Evolutionary conservation across 2,888 invertebrate species (phyloP), one percentile per base, ranked within the genome.

Genomic region (Brachypterus glaber): DNA sequence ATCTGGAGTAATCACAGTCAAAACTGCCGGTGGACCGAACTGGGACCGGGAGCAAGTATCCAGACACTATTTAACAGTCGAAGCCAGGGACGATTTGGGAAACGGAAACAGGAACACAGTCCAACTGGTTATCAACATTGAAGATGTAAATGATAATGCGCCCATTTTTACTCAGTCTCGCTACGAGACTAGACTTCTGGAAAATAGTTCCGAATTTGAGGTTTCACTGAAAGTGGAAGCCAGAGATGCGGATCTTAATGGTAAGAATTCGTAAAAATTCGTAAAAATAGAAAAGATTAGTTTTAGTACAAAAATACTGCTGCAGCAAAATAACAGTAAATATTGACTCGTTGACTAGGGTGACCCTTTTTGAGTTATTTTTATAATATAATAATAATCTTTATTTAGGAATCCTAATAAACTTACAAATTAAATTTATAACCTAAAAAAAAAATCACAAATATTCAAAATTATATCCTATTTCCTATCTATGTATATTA

Each of bases 121-220:
- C 1, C 90, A 89, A 58, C 66, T 91, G 9, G 76, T 87, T 3
- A 74, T 91, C 3, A 82, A 84, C 51, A 78, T 91, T 26, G 80
- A 81, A 49, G 91, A 91, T 60, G 81, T 87, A 0, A 93, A 93
- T 54, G 93, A 93, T 57, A 91, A 93, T 59, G 75, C 85, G 0
- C 95, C 95, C 0, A 72, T 79, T 50, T 95, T 93, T 59, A 64
- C 81, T 1, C 86, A 86, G 43, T 79, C 76, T 41, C 81, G 81
- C 50, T 91, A 92, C 54, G 88, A 88, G 57, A 83, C 84, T 0
- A 74, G 84, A 27, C 64, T 96, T 2, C 58, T 84, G 48, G 96
- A 96, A 63, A 93, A 93, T 62, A 78, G 83, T 54, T 55, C 63
- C 1, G 73, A 79, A 40, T 90, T 91, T 57, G 85, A 88, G 55